Evolutionary conservation across 1,140 invertebrate genomes (phyloP).

Genomic region (Ctenoplectra terminalis): DNA sequence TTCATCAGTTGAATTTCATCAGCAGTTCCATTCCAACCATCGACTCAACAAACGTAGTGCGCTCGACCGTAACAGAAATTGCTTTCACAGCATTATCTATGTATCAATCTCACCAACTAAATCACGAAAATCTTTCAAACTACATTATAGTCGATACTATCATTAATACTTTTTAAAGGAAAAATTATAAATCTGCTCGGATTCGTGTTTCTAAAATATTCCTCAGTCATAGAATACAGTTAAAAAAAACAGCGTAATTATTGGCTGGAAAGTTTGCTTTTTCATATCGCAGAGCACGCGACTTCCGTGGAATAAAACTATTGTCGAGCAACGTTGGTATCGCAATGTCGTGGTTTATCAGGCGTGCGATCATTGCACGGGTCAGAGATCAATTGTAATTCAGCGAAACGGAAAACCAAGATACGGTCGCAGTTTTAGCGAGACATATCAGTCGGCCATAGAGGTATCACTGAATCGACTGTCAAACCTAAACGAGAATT

Average conservation of each 20-base stretch:
- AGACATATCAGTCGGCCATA: background rate
- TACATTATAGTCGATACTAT: too few relatives aligned
- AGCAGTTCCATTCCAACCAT: too few relatives aligned
- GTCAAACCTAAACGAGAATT: background rate
- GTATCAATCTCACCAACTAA: too few relatives aligned
- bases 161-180: too few relatives aligned
- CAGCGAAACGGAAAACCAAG: slow-evolving; percentile 58
- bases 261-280: background rate
- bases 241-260: background rate
- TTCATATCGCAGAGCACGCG: background rate
- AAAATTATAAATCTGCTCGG: too few relatives aligned
- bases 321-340: slow-evolving; percentile 28
- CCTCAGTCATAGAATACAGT: too few relatives aligned
- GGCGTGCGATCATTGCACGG: slow-evolving; percentile 48
- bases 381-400: slow-evolving; percentile 51
- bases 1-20: too few relatives aligned
- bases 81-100: too few relatives aligned
- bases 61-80: too few relatives aligned
- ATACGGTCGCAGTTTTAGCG: slow-evolving; percentile 48
- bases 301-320: slow-evolving; percentile 11
- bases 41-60: too few relatives aligned
- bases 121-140: too few relatives aligned
- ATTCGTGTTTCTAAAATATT: too few relatives aligned
- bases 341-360: slow-evolving; percentile 45
- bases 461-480: background rate